These are phyloP conservation scores for Caenorhabditis plicata DNA, from an alignment of 2,888 invertebrate species.

Conservation along the genomic window DNA sequence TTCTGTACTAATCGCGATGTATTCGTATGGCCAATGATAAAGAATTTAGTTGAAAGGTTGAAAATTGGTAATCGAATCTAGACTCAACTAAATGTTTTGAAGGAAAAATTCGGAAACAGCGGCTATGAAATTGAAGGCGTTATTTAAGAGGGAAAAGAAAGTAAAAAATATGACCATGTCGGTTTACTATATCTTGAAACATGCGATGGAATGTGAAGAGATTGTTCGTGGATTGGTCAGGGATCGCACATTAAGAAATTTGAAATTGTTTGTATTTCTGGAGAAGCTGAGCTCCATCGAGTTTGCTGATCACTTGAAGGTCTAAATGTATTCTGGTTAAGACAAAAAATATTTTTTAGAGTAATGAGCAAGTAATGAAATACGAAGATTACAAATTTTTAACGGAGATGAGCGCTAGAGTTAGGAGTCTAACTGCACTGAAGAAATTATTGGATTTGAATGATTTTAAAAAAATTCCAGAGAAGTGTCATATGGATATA, in stretches of 20 bases:
- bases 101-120: slow-evolving; percentile 14
- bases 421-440: slow-evolving; percentile 19
- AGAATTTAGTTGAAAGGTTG: slow-evolving; percentile 11
- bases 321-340: no score
- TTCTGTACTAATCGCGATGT: slow-evolving; percentile 28
- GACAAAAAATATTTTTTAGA: slow-evolving; percentile 6
- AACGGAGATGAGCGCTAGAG: slow-evolving; percentile 16
- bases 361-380: slow-evolving; percentile 3
- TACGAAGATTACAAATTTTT: slow-evolving; percentile 10
- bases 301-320: slow-evolving; percentile 18
- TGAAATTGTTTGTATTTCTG: slow-evolving; percentile 13
- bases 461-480: slow-evolving; percentile 8
- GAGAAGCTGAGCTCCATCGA: slow-evolving; percentile 1
- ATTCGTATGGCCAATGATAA: slow-evolving; percentile 9
- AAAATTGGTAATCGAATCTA: neutral
- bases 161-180: slow-evolving; percentile 19
- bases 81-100: neutral
- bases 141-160: slow-evolving; percentile 10
- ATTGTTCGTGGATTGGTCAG: neutral
- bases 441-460: slow-evolving; percentile 13
- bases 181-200: slow-evolving; percentile 13
- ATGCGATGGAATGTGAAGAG: slow-evolving; percentile 12
- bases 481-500: slow-evolving; percentile 5
- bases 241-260: slow-evolving; percentile 1
- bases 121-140: neutral